Percentiles rank a stretch among this genome's conserved stretches.
Evolutionary conservation across 2,113 vertebrate genomes (phyloP).

Genomic region (Pelodiscus sinensis): DNA sequence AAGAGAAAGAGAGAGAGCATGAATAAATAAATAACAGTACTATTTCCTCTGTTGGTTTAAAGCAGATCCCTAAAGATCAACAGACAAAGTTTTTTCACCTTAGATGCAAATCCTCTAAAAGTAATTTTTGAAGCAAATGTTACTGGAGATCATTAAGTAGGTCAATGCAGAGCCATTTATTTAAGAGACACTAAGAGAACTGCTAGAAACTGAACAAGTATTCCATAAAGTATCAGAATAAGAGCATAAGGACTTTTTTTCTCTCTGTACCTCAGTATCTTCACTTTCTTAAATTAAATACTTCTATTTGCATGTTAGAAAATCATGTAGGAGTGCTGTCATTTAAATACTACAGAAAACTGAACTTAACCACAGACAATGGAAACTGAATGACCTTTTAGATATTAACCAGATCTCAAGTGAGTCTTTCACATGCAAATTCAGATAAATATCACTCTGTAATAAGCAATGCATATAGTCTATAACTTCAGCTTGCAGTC

Average conservation of each 20-base stretch:
- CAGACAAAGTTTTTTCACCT: neutral
- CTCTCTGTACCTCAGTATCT: neutral
- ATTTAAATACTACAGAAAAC: fast-evolving
- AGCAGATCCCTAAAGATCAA: neutral
- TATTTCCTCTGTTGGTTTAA: neutral
- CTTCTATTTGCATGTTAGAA: neutral
- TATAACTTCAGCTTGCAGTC: neutral
- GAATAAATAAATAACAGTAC: too few species aligned
- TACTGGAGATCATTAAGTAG: neutral
- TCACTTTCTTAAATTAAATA: neutral
- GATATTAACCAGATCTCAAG: neutral
- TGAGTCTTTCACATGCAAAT: neutral
- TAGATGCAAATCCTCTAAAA: neutral
- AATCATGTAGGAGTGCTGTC: neutral
- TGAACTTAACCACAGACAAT: fast-evolving
- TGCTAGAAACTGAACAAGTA: neutral
- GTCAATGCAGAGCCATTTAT: neutral
- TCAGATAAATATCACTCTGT: neutral
- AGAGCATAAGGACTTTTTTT: fast-evolving
- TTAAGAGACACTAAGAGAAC: neutral
- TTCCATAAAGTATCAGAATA: neutral
- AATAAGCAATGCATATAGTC: neutral
- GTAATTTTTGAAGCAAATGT: neutral
- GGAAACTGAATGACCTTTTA: neutral
- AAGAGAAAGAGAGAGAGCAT: too few species aligned